phyloP scores from a whole-genome alignment of 2,113 vertebrate genomes.

The Corvus cornix region DNA sequence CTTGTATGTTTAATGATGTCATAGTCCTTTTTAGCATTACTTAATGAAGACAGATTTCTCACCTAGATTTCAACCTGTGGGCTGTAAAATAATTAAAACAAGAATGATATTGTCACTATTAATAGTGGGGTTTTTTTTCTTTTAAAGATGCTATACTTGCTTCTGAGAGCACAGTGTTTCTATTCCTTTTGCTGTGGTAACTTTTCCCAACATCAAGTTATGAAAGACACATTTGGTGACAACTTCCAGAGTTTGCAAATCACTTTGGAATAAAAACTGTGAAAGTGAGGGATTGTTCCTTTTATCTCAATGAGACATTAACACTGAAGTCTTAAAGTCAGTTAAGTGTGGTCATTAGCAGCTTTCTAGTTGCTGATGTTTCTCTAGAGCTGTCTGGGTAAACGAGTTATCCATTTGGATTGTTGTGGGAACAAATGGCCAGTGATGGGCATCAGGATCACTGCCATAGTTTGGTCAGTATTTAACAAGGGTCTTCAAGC shows the following conservation, averaged over 20 bases:
- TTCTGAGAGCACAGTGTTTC: background rate
- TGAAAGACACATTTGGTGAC: background rate
- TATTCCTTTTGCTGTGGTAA: background rate
- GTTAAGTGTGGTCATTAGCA: background rate
- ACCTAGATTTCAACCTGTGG: background rate
- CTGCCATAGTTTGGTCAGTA: background rate
- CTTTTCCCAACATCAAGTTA: background rate
- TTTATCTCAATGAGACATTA: background rate
- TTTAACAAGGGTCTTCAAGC: background rate
- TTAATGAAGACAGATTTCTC: background rate
- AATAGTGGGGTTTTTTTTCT: background rate
- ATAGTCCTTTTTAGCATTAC: background rate
- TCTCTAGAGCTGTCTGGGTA: background rate
- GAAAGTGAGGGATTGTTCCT: background rate
- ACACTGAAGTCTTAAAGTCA: background rate
- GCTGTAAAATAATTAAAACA: background rate
- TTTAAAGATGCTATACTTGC: background rate
- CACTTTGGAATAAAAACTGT: background rate
- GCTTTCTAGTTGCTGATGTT: background rate
- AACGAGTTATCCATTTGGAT: background rate
- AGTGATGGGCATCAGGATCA: background rate
- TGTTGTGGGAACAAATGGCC: background rate
- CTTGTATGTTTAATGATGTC: background rate
- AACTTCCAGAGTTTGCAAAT: background rate
- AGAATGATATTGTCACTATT: background rate